Evolutionary conservation across 2,888 invertebrate species (phyloP).

Genomic region (Acronicta leporina): DNA sequence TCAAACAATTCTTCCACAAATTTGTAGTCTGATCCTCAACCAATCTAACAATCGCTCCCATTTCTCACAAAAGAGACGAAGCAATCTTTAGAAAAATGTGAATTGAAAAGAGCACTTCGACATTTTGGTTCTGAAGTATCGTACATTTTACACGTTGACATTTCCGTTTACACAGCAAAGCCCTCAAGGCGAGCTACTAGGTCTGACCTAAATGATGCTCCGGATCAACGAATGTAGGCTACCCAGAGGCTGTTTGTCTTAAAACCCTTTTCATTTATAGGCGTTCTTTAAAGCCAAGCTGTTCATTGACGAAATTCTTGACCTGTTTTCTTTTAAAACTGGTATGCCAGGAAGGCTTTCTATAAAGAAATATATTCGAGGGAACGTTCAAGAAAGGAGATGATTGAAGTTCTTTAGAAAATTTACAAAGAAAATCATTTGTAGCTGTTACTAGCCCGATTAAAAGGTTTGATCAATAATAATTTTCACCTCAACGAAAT

Average conservation of each 20-base stretch:
- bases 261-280: conserved; percentile 45
- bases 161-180: conserved; percentile 28
- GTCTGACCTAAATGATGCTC: conserved; percentile 72
- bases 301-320: conserved; percentile 44
- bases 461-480: conserved; percentile 49
- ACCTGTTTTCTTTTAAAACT: conserved; percentile 32
- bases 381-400: background rate
- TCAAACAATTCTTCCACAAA: background rate
- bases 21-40: background rate
- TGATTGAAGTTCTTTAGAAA: background rate
- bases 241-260: conserved; percentile 49
- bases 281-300: conserved; percentile 31
- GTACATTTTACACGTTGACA: conserved; percentile 24
- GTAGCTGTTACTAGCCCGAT: conserved; percentile 13
- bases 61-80: too few species aligned
- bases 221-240: conserved; percentile 62
- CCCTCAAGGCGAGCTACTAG: conserved; percentile 32
- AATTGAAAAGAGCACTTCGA: conserved; percentile 26
- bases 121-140: conserved; percentile 36
- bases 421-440: conserved; percentile 6
- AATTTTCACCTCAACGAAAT: conserved; percentile 23
- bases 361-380: conserved; percentile 2
- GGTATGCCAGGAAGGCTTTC: background rate
- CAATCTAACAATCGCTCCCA: too few species aligned
- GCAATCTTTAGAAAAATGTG: conserved; percentile 16